These are phyloP conservation scores for Hydractinia echinata DNA, from an alignment of 30 jellyfish, hydroid and myxozoan genomes.

Conservation along the genomic window DNA sequence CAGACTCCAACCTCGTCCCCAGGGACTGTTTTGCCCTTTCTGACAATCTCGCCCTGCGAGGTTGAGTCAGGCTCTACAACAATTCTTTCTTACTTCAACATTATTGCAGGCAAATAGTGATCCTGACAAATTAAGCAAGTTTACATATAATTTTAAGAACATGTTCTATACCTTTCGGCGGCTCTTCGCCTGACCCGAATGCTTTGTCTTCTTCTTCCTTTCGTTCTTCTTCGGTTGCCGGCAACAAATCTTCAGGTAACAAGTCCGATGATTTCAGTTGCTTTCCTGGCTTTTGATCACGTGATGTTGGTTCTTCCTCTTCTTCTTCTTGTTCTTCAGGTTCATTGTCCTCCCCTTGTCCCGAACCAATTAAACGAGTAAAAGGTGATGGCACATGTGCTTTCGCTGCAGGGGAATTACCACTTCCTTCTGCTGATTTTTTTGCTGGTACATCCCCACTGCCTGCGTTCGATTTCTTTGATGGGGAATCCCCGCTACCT, in stretches of 20 bases:
- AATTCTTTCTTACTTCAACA: too few species aligned
- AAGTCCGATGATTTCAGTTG: not conserved
- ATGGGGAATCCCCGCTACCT: too few species aligned
- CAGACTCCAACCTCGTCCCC: not conserved
- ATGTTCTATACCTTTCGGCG: too few species aligned
- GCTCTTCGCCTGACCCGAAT: slow-evolving; percentile 1
- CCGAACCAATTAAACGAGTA: not conserved
- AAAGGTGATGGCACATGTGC: too few species aligned
- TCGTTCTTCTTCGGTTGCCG: slow-evolving; percentile 28
- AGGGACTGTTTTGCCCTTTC: not conserved
- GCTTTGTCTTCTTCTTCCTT: not conserved
- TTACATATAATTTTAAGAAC: too few species aligned
- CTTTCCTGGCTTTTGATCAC: not conserved
- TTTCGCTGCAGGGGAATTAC: too few species aligned
- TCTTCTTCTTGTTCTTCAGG: not conserved
- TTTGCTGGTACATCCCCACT: too few species aligned
- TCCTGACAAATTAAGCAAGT: too few species aligned
- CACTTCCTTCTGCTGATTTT: too few species aligned
- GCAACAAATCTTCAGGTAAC: slow-evolving; percentile 18
- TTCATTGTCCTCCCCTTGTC: slow-evolving; percentile 1
- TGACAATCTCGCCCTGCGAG: not conserved
- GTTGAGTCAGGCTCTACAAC: too few species aligned
- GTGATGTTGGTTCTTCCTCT: not conserved
- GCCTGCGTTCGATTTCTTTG: too few species aligned
- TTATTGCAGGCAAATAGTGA: too few species aligned